Evolutionary conservation across 1,140 invertebrate genomes (phyloP).

Genomic region (Phymorhynchus buccinoides): DNA sequence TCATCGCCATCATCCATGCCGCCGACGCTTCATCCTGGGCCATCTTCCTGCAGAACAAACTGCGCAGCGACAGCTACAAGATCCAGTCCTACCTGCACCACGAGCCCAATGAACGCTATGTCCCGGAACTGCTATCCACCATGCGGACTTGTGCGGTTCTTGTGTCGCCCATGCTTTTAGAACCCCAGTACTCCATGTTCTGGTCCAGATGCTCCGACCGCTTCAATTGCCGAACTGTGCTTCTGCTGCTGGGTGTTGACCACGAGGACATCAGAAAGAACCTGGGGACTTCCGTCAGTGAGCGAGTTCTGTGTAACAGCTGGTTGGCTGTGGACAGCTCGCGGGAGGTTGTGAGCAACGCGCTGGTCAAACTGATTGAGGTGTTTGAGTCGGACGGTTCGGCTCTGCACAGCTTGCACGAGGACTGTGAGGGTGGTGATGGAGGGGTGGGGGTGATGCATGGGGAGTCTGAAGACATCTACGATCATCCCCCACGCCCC

Average conservation of each 20-base stretch:
- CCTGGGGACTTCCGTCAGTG: neutral
- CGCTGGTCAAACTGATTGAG: constrained; percentile 26
- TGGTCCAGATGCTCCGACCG: constrained; percentile 10
- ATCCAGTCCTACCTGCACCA: constrained; percentile 20
- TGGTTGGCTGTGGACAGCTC: constrained; percentile 25
- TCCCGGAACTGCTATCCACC: neutral
- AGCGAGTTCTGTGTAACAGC: neutral
- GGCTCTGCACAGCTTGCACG: neutral
- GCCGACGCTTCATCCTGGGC: constrained; percentile 28
- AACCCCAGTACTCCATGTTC: neutral
- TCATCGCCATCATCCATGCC: constrained; percentile 32
- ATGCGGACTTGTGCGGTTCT: constrained; percentile 26
- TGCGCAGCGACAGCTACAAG: constrained; percentile 17
- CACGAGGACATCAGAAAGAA: neutral
- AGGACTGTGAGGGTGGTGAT: neutral
- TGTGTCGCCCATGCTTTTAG: constrained; percentile 21
- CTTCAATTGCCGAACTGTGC: constrained; percentile 11
- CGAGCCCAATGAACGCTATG: neutral
- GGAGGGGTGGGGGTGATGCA: neutral
- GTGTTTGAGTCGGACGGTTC: constrained; percentile 10
- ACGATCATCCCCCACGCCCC: constrained; percentile 28
- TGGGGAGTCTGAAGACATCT: constrained; percentile 25
- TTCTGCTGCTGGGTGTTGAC: constrained; percentile 25
- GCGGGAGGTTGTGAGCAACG: neutral
- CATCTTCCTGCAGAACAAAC: constrained; percentile 23